phyloP scores from a whole-genome alignment of 1,140 invertebrate genomes.

The Apis mellifera region DNA sequence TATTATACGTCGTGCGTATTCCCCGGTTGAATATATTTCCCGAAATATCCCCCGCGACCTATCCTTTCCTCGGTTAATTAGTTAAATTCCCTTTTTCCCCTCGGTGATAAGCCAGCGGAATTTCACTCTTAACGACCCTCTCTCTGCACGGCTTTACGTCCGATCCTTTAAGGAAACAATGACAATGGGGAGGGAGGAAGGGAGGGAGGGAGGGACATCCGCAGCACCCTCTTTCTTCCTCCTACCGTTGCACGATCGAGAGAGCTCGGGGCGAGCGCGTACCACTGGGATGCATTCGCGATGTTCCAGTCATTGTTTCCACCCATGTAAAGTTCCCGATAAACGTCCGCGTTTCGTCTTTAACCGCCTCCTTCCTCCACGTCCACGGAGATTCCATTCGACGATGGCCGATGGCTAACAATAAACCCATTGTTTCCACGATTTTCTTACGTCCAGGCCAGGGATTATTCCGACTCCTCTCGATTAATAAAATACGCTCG shows the following conservation, averaged over 20 bases:
- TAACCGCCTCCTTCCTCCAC: constrained; percentile 26
- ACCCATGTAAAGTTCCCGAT: constrained; percentile 42
- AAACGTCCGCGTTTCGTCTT: constrained; percentile 43
- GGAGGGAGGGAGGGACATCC: not conserved
- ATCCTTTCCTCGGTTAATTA: constrained; percentile 68
- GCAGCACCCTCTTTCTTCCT: constrained; percentile 19
- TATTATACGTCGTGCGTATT: constrained; percentile 52
- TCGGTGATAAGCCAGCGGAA: constrained; percentile 64
- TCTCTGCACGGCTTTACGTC: constrained; percentile 37
- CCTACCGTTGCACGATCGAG: constrained; percentile 12
- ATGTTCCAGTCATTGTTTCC: constrained; percentile 53
- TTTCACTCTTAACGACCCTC: constrained; percentile 67
- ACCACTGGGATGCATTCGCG: constrained; percentile 56
- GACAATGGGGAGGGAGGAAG: constrained; percentile 10
- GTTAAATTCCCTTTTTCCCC: constrained; percentile 63
- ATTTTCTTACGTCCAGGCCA: not conserved
- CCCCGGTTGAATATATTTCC: constrained; percentile 53
- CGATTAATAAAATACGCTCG: constrained; percentile 1
- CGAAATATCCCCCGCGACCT: constrained; percentile 58
- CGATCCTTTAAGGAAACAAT: constrained; percentile 64
- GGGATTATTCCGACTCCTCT: no score
- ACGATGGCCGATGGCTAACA: constrained; percentile 24
- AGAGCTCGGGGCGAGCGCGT: constrained; percentile 31
- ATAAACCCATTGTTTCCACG: constrained; percentile 33
- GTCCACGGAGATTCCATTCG: not conserved